Percentiles rank a stretch among this genome's conserved stretches.
Evolutionary conservation across 2,888 invertebrate species (phyloP).

Genomic region (Anarsia innoxiella): DNA sequence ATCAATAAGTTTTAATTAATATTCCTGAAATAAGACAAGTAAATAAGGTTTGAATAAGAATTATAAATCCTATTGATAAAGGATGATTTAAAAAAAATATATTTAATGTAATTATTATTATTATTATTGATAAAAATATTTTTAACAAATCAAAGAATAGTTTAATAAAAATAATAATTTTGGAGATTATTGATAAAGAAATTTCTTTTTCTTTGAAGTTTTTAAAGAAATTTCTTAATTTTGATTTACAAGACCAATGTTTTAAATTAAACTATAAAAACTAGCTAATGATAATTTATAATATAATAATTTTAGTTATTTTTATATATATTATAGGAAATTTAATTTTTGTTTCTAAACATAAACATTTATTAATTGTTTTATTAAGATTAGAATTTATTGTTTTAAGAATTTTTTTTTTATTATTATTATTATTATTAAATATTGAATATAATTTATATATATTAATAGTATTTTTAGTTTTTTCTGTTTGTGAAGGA

Average conservation of each 20-base stretch:
- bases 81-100: slow-evolving; percentile 60
- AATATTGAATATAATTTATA: slow-evolving; percentile 63
- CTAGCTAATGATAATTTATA: slow-evolving; percentile 66
- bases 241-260: slow-evolving; percentile 82
- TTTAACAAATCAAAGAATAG: slow-evolving; percentile 73
- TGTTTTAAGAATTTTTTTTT: slow-evolving; percentile 72
- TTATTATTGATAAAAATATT: slow-evolving; percentile 47
- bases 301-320: slow-evolving; percentile 54
- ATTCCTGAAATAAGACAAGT: slow-evolving; percentile 60
- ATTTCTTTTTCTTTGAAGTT: slow-evolving; percentile 75
- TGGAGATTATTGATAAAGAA: slow-evolving; percentile 78
- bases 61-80: slow-evolving; percentile 68
- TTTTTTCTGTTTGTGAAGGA: slow-evolving; percentile 79
- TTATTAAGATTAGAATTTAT: slow-evolving; percentile 78
- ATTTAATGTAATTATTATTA: slow-evolving; percentile 41
- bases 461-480: slow-evolving; percentile 77
- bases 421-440: slow-evolving; percentile 61
- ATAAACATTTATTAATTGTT: slow-evolving; percentile 76
- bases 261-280: slow-evolving; percentile 79
- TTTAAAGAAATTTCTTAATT: slow-evolving; percentile 73
- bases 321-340: slow-evolving; percentile 67
- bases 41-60: slow-evolving; percentile 70
- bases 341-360: slow-evolving; percentile 70
- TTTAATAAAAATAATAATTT: slow-evolving; percentile 81
- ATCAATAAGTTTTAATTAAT: slow-evolving; percentile 72